Percentiles rank a stretch among this genome's conserved stretches.
phyloP scores from a whole-genome alignment of 1,140 invertebrate genomes.

The Rhopalosiphum maidis region DNA sequence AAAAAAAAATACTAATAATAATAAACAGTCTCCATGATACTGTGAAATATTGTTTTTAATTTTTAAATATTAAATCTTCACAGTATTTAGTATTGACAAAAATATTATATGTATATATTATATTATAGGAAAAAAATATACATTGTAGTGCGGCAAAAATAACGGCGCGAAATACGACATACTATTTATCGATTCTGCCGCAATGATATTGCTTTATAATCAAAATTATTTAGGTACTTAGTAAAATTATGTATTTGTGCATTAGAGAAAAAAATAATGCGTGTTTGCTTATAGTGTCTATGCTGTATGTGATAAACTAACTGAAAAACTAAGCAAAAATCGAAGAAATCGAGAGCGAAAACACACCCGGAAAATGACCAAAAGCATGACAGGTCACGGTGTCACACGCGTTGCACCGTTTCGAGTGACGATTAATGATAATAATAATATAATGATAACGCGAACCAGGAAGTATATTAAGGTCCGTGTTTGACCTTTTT shows the following conservation, averaged over 20 bases:
- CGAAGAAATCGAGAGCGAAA: neutral
- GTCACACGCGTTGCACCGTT: neutral
- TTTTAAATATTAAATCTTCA: too few species aligned
- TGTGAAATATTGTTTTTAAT: too few species aligned
- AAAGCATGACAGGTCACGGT: neutral
- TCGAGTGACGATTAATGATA: neutral
- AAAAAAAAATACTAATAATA: too few species aligned
- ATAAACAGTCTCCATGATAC: too few species aligned
- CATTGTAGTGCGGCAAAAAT: too few species aligned
- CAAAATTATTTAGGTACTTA: neutral
- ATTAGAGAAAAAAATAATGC: neutral
- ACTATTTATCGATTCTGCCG: too few species aligned
- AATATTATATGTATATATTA: too few species aligned
- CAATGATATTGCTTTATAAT: too few species aligned
- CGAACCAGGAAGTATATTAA: neutral
- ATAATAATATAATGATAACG: neutral
- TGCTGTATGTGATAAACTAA: neutral
- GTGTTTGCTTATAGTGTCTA: neutral
- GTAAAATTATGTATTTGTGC: neutral
- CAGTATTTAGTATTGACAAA: too few species aligned
- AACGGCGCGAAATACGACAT: too few species aligned
- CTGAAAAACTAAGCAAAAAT: neutral
- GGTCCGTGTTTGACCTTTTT: neutral
- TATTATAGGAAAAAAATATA: too few species aligned
- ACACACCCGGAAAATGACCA: neutral